Evolutionary conservation across 2,113 vertebrate genomes (phyloP), one percentile per base, ranked within the genome.

Genomic region (Nothobranchius kuhntae): DNA sequence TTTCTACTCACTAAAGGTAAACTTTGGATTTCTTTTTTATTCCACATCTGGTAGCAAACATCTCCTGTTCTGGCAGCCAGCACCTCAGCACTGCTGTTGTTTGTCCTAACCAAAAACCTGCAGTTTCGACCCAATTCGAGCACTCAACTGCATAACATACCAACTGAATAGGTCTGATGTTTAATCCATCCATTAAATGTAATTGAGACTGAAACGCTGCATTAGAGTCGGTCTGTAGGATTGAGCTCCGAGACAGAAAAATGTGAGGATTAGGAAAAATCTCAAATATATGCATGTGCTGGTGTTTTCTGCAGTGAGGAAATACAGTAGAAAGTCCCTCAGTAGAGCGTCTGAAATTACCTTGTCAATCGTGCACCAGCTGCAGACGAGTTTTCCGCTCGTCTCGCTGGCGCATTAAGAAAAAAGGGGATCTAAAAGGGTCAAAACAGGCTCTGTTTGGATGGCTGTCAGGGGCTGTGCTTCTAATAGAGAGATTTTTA

Each of bases 401-500:
- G 11, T 81, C 74, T 81, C 40, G n/a, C 65, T 65, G 84, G 66
- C 79, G 85, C 72, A 21, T 50, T 61, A 74, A 81, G 71, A 24
- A 58, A 61, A 82, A 65, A 75, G 60, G 48, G 54, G 62, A 65
- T 65, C 68, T 78, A 78, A 87, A 85, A 51, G 84, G 88, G 79
- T 89, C 77, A 82, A 73, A 84, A 82, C 65, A 59, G 77, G 81
- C 77, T 75, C 53, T 56, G 62, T 86, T 84, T 87, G 69, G 82
- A 86, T 71, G 61, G 68, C 72, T 79, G 82, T 84, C 75, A 68
- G 68, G 59, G 72, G 59, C 56, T 17, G 56, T 77, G 72, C 71
- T 69, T 86, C 79, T 87, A 86, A 87, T 89, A 76, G 77, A 69
- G 81, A 72, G 55, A 74, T 87, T 88, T 50, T 83, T 90, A 90